Evolutionary conservation across 2,113 vertebrate genomes (phyloP), one percentile per base, ranked within the genome.

Genomic region (Sciurus niger): DNA sequence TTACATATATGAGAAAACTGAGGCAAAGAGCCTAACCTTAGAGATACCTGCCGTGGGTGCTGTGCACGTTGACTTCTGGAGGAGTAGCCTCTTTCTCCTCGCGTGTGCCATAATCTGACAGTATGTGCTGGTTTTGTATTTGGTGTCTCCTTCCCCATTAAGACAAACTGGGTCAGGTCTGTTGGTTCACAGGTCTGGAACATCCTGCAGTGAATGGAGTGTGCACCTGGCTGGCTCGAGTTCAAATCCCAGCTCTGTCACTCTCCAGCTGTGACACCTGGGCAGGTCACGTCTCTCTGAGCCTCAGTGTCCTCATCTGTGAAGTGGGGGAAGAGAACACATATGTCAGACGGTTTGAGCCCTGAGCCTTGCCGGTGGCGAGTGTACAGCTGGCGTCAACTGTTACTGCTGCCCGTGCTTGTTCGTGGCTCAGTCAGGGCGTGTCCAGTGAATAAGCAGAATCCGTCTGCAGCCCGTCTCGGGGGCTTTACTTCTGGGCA

Each of bases 231-330:
- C 12, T 65, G 32, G 30, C 43, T 73, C 73, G 28, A 40, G 25
- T 72, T 76, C 37, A 67, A 32, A 79, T 65, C 8, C 77, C 48
- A 74, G 28, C 77, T 80, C 16, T 74, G 10, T 34, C 53, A 4
- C 63, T 63, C 60, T 68, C n/a, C 9, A 16, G 14, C 74, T 65
- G 1, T 60, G 95, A 91, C 83, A 28, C 37, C 55, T 85, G 34
- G 40, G 46, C 14, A 34, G 48, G 4, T 95, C 74, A 32, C n/a
- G 28, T 58, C 46, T 65, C 48, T 37, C 16, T n/a, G 68, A 65
- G 43, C 37, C 84, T 92, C n/a, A 16, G 83, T 79, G 67, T 86
- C 51, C 83, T 86, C 80, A n/a, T 80, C 85, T 92, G 80, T 95
- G 77, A 77, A 53, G 55, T n/a, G 34, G 68, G 43, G 77, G 90